phyloP scores from a whole-genome alignment of 2,113 vertebrate genomes.

The Cyanoderma ruficeps region DNA sequence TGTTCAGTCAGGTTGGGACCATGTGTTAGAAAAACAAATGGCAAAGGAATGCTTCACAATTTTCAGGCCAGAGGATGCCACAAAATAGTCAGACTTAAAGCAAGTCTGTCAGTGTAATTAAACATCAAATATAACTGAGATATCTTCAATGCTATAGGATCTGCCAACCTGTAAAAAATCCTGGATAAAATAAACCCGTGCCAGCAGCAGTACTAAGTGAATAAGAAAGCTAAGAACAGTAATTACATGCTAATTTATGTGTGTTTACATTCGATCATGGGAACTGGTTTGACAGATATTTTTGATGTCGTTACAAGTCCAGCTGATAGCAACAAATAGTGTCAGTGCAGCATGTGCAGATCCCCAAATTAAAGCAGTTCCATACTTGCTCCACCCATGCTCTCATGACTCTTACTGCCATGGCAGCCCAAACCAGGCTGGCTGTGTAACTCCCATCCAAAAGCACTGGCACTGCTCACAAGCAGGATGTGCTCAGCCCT shows the following conservation, averaged over 20 bases:
- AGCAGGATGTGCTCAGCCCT: neutral
- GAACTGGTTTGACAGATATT: neutral
- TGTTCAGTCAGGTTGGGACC: neutral
- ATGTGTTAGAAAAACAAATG: neutral
- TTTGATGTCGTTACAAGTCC: neutral
- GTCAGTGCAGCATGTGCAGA: neutral
- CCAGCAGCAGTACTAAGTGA: neutral
- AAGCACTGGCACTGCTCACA: fast-evolving
- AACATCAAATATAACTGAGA: neutral
- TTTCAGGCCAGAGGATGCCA: neutral
- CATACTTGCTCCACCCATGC: neutral
- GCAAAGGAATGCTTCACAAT: neutral
- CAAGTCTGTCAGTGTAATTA: neutral
- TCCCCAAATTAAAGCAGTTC: neutral
- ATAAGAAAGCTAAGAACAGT: neutral
- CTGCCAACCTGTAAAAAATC: neutral
- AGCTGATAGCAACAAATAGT: neutral
- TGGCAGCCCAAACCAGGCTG: neutral
- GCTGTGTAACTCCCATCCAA: neutral
- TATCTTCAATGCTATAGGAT: neutral
- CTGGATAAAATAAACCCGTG: neutral
- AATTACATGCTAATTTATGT: neutral
- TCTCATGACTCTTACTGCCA: no score
- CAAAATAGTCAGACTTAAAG: neutral
- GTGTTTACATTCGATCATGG: neutral